A percentile compares a stretch with the other conserved stretches of the same genome.
Evolutionary conservation across 2,888 invertebrate genomes (phyloP).

Genomic region (Drosophila formosana): DNA sequence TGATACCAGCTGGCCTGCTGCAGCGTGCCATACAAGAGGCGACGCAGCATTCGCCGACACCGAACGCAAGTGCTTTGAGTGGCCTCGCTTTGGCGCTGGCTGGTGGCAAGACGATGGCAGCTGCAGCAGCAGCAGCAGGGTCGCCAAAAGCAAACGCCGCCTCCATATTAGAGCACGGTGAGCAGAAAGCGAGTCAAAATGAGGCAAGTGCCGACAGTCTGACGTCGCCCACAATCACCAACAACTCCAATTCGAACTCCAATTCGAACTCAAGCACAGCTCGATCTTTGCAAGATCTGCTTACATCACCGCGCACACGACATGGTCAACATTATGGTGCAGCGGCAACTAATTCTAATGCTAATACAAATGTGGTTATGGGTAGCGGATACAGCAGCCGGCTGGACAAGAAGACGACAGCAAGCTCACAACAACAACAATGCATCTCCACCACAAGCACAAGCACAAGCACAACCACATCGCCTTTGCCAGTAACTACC

Average conservation of each 20-base stretch:
- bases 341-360: conserved; percentile 58
- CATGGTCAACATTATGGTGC: conserved; percentile 60
- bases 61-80: conserved; percentile 74
- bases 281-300: conserved; percentile 80
- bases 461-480: conserved; percentile 58
- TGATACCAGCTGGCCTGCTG: conserved; percentile 81
- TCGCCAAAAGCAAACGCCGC: conserved; percentile 76
- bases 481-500: conserved; percentile 83
- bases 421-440: conserved; percentile 59
- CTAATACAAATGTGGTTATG: conserved; percentile 76
- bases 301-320: conserved; percentile 79
- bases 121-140: conserved; percentile 10
- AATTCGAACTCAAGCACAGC: conserved; percentile 32
- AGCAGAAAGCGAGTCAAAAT: conserved; percentile 85
- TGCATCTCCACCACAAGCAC: conserved; percentile 43
- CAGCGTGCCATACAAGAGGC: conserved; percentile 83
- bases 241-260: conserved; percentile 12
- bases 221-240: conserved; percentile 81
- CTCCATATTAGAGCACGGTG: conserved; percentile 85
- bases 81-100: conserved; percentile 79
- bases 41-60: conserved; percentile 70
- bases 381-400: conserved; percentile 59
- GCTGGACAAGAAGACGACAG: conserved; percentile 40
- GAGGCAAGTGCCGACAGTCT: conserved; percentile 86
- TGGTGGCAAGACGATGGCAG: conserved; percentile 68